Evolutionary conservation across 2,888 invertebrate species (phyloP).

Genomic region (Oxytorus armatus): DNA sequence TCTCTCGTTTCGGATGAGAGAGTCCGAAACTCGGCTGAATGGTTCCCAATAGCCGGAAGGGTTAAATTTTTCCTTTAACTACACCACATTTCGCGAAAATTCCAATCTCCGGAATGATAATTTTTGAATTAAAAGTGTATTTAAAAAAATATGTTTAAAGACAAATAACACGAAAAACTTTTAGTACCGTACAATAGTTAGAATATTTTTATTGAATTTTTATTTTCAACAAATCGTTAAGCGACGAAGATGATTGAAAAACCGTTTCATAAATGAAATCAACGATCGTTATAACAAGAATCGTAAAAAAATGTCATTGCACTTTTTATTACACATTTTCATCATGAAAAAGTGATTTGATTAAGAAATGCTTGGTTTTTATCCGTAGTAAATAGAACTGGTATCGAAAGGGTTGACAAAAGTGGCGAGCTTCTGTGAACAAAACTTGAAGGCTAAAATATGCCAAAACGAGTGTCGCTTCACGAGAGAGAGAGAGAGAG

Average conservation of each 20-base stretch:
- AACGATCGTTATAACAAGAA: too few relatives aligned
- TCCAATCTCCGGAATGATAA: not conserved
- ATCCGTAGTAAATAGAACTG: not conserved
- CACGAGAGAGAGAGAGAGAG: not conserved
- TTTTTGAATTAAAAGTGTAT: too few relatives aligned
- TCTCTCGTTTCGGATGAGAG: slow-evolving; percentile 54
- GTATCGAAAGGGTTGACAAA: not conserved
- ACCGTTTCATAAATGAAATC: too few relatives aligned
- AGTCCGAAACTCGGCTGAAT: slow-evolving; percentile 11
- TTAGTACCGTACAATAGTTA: too few relatives aligned
- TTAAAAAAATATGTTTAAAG: too few relatives aligned
- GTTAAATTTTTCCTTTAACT: not conserved
- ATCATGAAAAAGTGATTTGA: too few relatives aligned
- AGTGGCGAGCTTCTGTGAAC: slow-evolving; percentile 4
- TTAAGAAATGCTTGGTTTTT: too few relatives aligned
- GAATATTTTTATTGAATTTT: too few relatives aligned
- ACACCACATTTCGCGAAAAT: not conserved
- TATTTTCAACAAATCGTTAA: too few relatives aligned
- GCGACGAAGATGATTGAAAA: too few relatives aligned
- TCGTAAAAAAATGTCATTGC: not conserved
- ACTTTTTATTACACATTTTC: not conserved
- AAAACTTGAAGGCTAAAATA: not conserved
- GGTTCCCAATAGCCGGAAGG: slow-evolving; percentile 4
- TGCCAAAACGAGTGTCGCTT: not conserved
- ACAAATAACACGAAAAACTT: too few relatives aligned